Percentiles rank a stretch among this genome's conserved stretches.
phyloP scores from a whole-genome alignment of 2,113 vertebrate genomes.

The Ranitomeya variabilis region DNA sequence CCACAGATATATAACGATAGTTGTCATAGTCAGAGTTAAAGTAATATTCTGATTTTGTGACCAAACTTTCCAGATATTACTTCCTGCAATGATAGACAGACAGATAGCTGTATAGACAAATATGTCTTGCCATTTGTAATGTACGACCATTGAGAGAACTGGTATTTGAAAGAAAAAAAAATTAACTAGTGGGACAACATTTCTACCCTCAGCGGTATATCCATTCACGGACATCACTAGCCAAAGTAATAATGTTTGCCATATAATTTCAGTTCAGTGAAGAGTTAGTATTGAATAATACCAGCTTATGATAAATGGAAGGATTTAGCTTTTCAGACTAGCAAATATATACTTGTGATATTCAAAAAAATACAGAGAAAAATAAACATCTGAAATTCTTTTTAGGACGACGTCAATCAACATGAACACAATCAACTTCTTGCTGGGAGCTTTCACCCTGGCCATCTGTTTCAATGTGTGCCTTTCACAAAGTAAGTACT shows the following conservation, averaged over 20 bases:
- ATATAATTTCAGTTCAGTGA: too few relatives aligned
- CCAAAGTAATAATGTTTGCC: too few relatives aligned
- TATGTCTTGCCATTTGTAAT: too few relatives aligned
- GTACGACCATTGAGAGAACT: not conserved
- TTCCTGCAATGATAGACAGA: too few relatives aligned
- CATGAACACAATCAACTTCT: not conserved
- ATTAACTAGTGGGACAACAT: not conserved
- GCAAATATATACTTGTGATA: not conserved
- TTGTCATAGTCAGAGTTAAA: too few relatives aligned
- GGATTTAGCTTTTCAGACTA: not conserved
- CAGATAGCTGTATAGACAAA: too few relatives aligned
- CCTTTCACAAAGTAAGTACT: constrained; percentile 32
- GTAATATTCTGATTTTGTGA: too few relatives aligned
- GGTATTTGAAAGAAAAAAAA: not conserved
- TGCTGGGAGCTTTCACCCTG: constrained; percentile 3
- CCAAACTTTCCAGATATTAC: too few relatives aligned
- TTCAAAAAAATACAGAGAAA: not conserved
- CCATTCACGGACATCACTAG: too few relatives aligned
- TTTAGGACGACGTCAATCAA: not conserved
- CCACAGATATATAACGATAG: too few relatives aligned
- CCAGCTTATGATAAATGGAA: not conserved
- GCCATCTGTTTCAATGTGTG: not conserved
- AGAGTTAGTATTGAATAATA: too few relatives aligned
- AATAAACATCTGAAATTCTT: not conserved
- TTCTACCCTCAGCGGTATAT: too few relatives aligned